These are phyloP conservation scores for Gila orcuttii DNA, from an alignment of 2,113 vertebrate species.

Conservation along the genomic window DNA sequence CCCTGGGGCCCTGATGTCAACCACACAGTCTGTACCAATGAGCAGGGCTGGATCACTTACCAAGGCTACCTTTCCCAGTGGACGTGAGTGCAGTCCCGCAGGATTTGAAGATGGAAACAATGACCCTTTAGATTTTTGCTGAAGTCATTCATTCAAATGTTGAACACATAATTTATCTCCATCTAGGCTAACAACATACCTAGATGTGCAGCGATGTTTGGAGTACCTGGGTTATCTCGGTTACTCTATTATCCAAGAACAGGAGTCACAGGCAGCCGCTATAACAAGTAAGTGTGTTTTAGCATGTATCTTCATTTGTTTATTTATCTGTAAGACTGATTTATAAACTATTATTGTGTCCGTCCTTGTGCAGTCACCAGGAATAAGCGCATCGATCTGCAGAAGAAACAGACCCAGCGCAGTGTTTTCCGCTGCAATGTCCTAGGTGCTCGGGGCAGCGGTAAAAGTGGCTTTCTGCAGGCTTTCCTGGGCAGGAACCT, in stretches of 20 bases:
- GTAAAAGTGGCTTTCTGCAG: conserved; percentile 93
- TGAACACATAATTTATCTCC: conserved; percentile 31
- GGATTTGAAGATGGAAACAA: background rate
- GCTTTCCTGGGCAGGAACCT: conserved; percentile 90
- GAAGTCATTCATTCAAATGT: too few species aligned
- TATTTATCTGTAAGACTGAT: background rate
- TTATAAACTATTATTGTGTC: background rate
- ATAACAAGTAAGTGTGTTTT: conserved; percentile 81
- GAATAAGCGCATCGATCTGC: conserved; percentile 96
- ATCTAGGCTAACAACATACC: conserved; percentile 91
- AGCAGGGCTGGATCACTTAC: conserved; percentile 97
- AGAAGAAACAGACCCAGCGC: conserved; percentile 98
- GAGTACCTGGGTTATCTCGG: conserved; percentile 96
- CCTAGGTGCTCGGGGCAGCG: conserved; percentile 85
- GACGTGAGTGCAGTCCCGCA: conserved; percentile 86
- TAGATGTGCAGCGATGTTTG: conserved; percentile 95
- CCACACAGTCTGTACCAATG: conserved; percentile 95
- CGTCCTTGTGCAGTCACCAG: conserved; percentile 84
- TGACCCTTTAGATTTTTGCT: background rate
- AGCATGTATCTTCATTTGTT: background rate
- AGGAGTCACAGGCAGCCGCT: conserved; percentile 95
- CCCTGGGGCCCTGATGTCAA: conserved; percentile 98
- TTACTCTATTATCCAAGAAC: conserved; percentile 95
- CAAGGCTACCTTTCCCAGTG: conserved; percentile 98
- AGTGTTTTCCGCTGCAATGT: conserved; percentile 96